Evolutionary conservation across 2,797 vertebrate species (phyloP).

Genomic region (Takifugu ocellatus): DNA sequence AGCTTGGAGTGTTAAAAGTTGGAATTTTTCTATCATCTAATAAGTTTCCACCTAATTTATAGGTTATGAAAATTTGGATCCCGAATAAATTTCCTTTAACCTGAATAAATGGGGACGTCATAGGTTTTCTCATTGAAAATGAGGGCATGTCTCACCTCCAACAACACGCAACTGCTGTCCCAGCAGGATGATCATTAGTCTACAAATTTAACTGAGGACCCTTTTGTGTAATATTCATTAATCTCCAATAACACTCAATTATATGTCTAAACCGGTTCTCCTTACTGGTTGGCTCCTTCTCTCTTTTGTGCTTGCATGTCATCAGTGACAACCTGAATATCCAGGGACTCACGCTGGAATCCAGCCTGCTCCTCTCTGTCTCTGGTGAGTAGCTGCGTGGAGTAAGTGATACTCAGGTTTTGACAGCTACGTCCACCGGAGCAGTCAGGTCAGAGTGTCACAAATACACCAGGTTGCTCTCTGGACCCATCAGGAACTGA

Average conservation of each 20-base stretch:
- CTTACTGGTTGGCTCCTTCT: constrained; percentile 36
- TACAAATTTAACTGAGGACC: not conserved
- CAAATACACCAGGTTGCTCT: constrained; percentile 46
- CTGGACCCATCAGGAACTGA: constrained; percentile 34
- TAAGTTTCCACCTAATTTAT: too few species aligned
- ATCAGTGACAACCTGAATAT: constrained; percentile 72
- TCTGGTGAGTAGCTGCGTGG: constrained; percentile 49
- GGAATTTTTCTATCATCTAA: too few species aligned
- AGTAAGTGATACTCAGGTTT: constrained; percentile 67
- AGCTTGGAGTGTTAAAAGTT: too few species aligned
- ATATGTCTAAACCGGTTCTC: constrained; percentile 28
- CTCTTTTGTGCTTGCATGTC: constrained; percentile 61
- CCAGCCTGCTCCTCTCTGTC: constrained; percentile 50
- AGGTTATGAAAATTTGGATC: too few species aligned
- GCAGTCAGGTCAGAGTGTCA: constrained; percentile 50
- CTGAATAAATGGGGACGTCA: not conserved
- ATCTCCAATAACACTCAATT: not conserved
- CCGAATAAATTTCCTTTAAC: not conserved
- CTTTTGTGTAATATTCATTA: not conserved
- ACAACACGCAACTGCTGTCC: not conserved
- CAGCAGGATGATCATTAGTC: not conserved
- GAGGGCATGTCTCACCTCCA: not conserved
- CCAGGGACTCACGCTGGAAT: constrained; percentile 68
- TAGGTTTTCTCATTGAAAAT: not conserved
- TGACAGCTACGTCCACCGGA: constrained; percentile 59